Evolutionary conservation across 1,140 invertebrate genomes (phyloP).

Genomic region (Penaeus indicus): DNA sequence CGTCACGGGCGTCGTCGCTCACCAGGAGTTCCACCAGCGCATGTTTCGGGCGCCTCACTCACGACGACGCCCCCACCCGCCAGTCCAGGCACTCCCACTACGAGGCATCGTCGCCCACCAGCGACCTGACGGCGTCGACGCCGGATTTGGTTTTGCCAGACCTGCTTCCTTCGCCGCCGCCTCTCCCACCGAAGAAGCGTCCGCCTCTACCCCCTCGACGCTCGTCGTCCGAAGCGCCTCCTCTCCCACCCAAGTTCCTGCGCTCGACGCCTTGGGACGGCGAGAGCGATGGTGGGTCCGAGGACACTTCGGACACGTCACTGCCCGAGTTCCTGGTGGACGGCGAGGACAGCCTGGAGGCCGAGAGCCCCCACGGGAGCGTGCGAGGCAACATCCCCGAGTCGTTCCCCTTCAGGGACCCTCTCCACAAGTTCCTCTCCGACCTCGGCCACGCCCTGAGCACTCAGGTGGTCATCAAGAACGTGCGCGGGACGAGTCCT

Average conservation of each 20-base stretch:
- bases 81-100: background rate
- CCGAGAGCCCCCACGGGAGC: background rate
- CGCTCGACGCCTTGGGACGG: slow-evolving; percentile 25
- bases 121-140: slow-evolving; percentile 18
- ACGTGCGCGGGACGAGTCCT: slow-evolving; percentile 45
- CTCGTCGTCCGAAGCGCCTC: slow-evolving; percentile 20
- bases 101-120: slow-evolving; percentile 15
- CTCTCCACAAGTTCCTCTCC: slow-evolving; percentile 58
- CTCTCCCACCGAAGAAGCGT: slow-evolving; percentile 59
- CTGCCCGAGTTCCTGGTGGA: slow-evolving; percentile 59
- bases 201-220: slow-evolving; percentile 63
- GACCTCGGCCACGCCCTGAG: slow-evolving; percentile 57
- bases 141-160: slow-evolving; percentile 52
- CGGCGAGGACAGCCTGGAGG: slow-evolving; percentile 52
- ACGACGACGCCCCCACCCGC: slow-evolving; percentile 1
- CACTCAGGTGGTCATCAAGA: slow-evolving; percentile 62
- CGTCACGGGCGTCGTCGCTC: slow-evolving; percentile 38
- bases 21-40: slow-evolving; percentile 31
- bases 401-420: slow-evolving; percentile 52
- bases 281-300: slow-evolving; percentile 50
- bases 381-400: slow-evolving; percentile 58
- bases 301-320: slow-evolving; percentile 53
- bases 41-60: background rate
- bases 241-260: slow-evolving; percentile 24
- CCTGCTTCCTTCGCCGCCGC: slow-evolving; percentile 56